Conservation (phyloP, 2,797 vertebrate genomes). For the Nyctalus aviator region DNA sequence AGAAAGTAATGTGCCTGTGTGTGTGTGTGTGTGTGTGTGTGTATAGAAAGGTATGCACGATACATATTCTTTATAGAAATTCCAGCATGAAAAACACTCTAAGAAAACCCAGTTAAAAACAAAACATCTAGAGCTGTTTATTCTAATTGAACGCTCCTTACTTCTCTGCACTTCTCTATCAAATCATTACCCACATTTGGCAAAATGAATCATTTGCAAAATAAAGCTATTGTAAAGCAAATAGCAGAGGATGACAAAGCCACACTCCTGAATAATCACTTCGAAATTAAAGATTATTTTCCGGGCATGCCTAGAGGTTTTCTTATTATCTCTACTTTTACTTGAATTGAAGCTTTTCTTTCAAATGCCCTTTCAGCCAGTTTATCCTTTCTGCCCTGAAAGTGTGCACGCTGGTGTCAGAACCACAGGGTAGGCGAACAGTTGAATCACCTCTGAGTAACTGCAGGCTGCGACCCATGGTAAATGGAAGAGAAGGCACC, state of each 20-base stretch:
- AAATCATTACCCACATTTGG: neutral
- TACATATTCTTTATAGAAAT: neutral
- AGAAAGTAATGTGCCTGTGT: neutral
- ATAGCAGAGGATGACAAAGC: neutral
- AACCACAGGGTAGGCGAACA: neutral
- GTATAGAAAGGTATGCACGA: neutral
- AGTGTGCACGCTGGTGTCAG: neutral
- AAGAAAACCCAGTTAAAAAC: neutral
- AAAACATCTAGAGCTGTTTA: neutral
- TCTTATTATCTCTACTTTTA: neutral
- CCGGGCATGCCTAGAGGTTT: neutral
- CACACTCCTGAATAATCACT: neutral
- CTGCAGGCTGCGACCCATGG: neutral
- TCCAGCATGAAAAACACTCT: neutral
- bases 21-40: neutral
- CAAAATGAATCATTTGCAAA: neutral
- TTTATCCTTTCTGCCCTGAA: constrained; percentile 12
- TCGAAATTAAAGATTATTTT: constrained; percentile 20
- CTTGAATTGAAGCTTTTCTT: constrained; percentile 24
- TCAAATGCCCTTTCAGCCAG: constrained; percentile 53
- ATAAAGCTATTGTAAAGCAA: neutral
- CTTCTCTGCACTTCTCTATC: neutral
- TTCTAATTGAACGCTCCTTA: neutral
- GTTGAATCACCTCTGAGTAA: neutral
- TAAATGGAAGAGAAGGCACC: neutral